These are phyloP conservation scores for Polylopha cassiicola DNA, from an alignment of 2,888 invertebrate species.

Conservation along the genomic window DNA sequence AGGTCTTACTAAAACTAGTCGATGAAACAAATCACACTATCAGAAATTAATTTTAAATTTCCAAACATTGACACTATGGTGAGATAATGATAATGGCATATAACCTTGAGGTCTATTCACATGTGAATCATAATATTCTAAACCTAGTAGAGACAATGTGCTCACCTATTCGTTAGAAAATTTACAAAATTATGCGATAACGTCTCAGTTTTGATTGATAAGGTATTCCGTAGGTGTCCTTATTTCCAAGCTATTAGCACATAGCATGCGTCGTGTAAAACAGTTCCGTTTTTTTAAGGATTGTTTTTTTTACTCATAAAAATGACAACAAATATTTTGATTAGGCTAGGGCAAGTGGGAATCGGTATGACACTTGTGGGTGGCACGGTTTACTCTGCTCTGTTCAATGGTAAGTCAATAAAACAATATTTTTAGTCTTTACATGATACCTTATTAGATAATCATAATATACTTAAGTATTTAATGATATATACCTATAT, in stretches of 20 bases:
- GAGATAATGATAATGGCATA: slow-evolving; percentile 18
- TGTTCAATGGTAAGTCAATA: slow-evolving; percentile 89
- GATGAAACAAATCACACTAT: not conserved
- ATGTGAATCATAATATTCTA: slow-evolving; percentile 13
- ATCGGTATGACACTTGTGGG: slow-evolving; percentile 90
- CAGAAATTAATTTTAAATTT: slow-evolving; percentile 10
- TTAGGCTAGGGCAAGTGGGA: slow-evolving; percentile 88
- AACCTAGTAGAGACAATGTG: too few relatives aligned
- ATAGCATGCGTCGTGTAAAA: not conserved
- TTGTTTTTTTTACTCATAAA: slow-evolving; percentile 13
- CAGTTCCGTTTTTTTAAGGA: not conserved
- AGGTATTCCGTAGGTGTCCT: slow-evolving; percentile 6
- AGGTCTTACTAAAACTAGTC: too few relatives aligned
- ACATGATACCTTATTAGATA: too few relatives aligned
- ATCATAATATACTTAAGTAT: too few relatives aligned
- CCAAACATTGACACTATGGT: slow-evolving; percentile 15
- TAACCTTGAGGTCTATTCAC: slow-evolving; percentile 8
- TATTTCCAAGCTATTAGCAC: slow-evolving; percentile 1
- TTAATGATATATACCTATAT: too few relatives aligned
- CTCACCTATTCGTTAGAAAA: too few relatives aligned
- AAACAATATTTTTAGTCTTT: too few relatives aligned
- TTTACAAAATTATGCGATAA: too few relatives aligned
- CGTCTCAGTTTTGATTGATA: slow-evolving; percentile 41
- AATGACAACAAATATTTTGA: slow-evolving; percentile 82
- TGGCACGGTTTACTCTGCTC: slow-evolving; percentile 91